Evolutionary conservation across 2,113 vertebrate genomes (phyloP).

Genomic region (Microcebus tavaratra): DNA sequence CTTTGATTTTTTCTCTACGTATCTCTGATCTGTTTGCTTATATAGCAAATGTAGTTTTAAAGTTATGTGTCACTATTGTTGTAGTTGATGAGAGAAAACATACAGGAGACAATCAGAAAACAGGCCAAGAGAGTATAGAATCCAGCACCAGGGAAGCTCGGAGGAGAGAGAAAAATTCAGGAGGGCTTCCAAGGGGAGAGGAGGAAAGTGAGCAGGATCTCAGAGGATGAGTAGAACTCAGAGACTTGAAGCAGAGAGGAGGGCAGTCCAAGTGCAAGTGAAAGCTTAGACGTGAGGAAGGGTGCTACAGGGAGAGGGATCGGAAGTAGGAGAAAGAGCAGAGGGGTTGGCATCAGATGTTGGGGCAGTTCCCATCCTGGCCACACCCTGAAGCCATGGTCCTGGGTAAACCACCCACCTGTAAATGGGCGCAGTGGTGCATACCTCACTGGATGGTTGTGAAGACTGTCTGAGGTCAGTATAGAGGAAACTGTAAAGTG

Average conservation of each 20-base stretch:
- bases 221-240: not conserved
- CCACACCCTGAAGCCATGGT: not conserved
- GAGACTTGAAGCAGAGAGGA: not conserved
- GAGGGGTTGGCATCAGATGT: not conserved
- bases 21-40: not conserved
- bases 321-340: not conserved
- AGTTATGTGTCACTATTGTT: not conserved
- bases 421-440: not conserved
- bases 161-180: not conserved
- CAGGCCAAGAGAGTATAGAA: not conserved
- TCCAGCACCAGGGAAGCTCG: not conserved
- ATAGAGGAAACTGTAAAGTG: not conserved
- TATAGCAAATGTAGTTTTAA: not conserved
- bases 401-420: not conserved
- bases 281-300: not conserved
- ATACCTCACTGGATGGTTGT: not conserved
- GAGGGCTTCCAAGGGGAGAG: constrained; percentile 23
- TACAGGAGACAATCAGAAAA: not conserved
- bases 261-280: not conserved
- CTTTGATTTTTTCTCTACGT: not conserved
- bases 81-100: not conserved
- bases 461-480: not conserved
- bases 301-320: not conserved
- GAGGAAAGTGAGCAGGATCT: not conserved
- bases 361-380: not conserved